phyloP scores from a whole-genome alignment of 2,888 invertebrate species.

The Tetheella fluctuosa region DNA sequence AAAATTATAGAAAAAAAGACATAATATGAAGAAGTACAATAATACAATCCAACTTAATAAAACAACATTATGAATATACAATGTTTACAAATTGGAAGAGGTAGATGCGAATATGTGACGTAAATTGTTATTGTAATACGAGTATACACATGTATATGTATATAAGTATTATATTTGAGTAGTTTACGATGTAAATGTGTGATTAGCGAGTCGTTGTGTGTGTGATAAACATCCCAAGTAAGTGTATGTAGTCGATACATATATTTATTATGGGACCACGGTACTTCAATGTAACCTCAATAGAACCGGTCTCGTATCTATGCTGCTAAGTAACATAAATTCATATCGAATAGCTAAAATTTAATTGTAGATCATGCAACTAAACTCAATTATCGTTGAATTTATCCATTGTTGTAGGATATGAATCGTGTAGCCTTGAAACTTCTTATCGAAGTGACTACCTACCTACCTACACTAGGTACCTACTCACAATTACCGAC shows the following conservation, averaged over 20 bases:
- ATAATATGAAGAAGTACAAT: slow-evolving; percentile 19
- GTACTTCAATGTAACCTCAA: slow-evolving; percentile 46
- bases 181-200: slow-evolving; percentile 4
- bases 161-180: neutral
- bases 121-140: slow-evolving; percentile 18
- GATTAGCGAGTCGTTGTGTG: neutral
- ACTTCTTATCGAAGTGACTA: slow-evolving; percentile 79
- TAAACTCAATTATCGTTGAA: slow-evolving; percentile 57
- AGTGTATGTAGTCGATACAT: slow-evolving; percentile 25
- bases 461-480: slow-evolving; percentile 61
- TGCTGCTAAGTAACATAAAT: slow-evolving; percentile 36
- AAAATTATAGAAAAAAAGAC: neutral
- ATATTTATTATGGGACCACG: slow-evolving; percentile 24
- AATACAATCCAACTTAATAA: slow-evolving; percentile 14
- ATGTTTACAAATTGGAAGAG: slow-evolving; percentile 27
- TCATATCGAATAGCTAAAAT: slow-evolving; percentile 39
- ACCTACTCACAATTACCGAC: slow-evolving; percentile 54
- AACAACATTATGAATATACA: slow-evolving; percentile 7
- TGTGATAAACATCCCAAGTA: neutral
- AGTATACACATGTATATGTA: neutral
- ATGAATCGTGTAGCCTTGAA: slow-evolving; percentile 77
- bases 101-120: slow-evolving; percentile 25
- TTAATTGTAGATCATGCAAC: slow-evolving; percentile 34
- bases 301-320: slow-evolving; percentile 33
- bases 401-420: slow-evolving; percentile 73